phyloP scores from a whole-genome alignment of 2,113 vertebrate species.

The Rhodinocichla rosea region DNA sequence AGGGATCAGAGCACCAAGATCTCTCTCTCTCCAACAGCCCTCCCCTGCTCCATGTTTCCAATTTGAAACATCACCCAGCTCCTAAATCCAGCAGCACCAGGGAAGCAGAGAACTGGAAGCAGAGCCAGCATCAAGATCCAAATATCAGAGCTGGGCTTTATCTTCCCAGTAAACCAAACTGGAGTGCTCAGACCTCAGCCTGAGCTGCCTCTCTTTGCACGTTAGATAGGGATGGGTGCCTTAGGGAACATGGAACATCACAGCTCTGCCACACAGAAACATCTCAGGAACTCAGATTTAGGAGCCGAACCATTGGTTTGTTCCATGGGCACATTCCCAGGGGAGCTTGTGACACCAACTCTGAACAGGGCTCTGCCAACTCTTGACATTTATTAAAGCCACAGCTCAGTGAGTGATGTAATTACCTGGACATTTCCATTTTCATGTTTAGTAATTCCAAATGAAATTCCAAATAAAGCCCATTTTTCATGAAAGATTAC shows the following conservation, averaged over 20 bases:
- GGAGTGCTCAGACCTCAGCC: not conserved
- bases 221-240: rapidly evolving
- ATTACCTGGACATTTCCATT: not conserved
- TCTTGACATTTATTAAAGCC: not conserved
- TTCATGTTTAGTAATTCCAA: not conserved
- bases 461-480: not conserved
- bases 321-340: not conserved
- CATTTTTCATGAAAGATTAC: not conserved
- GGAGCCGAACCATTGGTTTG: not conserved
- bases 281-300: not conserved
- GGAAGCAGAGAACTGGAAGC: not conserved
- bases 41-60: rapidly evolving
- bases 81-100: not conserved
- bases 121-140: not conserved
- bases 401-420: not conserved
- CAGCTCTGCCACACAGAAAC: not conserved
- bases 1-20: not conserved
- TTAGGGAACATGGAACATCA: not conserved
- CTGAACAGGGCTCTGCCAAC: not conserved
- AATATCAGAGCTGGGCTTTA: not conserved
- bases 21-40: not conserved
- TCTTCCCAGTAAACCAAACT: not conserved
- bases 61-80: not conserved
- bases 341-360: not conserved
- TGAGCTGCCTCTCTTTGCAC: not conserved